Conservation (phyloP, 2,113 vertebrate species). For the Empidonax alnorum region DNA sequence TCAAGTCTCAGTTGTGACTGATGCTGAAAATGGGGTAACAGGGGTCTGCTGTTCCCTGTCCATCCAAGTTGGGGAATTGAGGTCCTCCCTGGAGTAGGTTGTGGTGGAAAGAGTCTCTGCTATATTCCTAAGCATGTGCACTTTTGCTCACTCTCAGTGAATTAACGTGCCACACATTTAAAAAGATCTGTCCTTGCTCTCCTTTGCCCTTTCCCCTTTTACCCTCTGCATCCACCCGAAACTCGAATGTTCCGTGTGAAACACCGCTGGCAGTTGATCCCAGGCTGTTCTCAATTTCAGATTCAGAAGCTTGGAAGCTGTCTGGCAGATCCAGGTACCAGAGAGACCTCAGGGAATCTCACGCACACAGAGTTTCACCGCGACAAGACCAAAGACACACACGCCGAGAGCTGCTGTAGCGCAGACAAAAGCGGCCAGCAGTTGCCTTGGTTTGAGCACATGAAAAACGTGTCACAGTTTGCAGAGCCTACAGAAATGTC, state of each 20-base stretch:
- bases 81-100: not conserved
- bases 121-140: rapidly evolving
- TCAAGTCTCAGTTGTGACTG: rapidly evolving
- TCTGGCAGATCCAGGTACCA: constrained; percentile 74
- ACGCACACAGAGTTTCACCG: constrained; percentile 76
- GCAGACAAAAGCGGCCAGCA: constrained; percentile 80
- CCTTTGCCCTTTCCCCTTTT: not conserved
- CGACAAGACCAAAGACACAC: constrained; percentile 87
- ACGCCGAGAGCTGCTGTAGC: constrained; percentile 80
- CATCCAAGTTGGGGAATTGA: not conserved
- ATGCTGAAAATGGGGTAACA: not conserved
- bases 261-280: not conserved
- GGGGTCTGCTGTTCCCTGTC: not conserved
- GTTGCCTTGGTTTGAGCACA: constrained; percentile 84
- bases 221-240: not conserved
- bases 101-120: not conserved
- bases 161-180: rapidly evolving
- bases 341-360: constrained; percentile 76
- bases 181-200: not conserved
- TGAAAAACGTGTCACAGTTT: constrained; percentile 76
- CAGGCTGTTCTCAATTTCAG: constrained; percentile 58
- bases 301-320: constrained; percentile 80
- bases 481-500: constrained; percentile 74
- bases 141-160: rapidly evolving
- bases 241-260: rapidly evolving